Evolutionary conservation across 2,797 vertebrate genomes (phyloP).

Genomic region (Poeciliopsis presidionis): DNA sequence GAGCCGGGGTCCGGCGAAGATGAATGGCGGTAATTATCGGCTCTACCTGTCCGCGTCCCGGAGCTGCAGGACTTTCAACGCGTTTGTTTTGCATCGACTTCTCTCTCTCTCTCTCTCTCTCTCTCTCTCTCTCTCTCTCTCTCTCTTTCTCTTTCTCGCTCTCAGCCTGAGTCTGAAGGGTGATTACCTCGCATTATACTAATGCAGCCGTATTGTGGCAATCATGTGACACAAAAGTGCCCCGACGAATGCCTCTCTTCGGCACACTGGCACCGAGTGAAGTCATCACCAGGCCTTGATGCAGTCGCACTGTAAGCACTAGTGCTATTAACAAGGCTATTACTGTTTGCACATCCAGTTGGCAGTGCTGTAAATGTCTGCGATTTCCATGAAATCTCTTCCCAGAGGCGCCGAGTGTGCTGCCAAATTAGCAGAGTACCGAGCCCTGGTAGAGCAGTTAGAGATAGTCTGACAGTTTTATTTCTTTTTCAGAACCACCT

Average conservation of each 20-base stretch:
- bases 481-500: conserved; percentile 25
- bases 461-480: conserved; percentile 39
- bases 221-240: conserved; percentile 35
- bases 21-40: conserved; percentile 81
- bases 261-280: conserved; percentile 35
- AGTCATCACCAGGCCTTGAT: conserved; percentile 43
- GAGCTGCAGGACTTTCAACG: conserved; percentile 39
- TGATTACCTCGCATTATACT: conserved; percentile 38
- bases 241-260: conserved; percentile 35
- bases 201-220: conserved; percentile 31
- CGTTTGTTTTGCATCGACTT: conserved; percentile 35
- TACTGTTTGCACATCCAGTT: conserved; percentile 60
- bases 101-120: conserved; percentile 18
- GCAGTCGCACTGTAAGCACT: conserved; percentile 22
- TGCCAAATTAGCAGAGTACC: conserved; percentile 68
- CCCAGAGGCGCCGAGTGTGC: conserved; percentile 58
- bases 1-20: conserved; percentile 77
- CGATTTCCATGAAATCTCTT: conserved; percentile 53
- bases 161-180: conserved; percentile 33
- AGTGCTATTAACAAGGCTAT: conserved; percentile 48
- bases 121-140: conserved; percentile 33
- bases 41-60: conserved; percentile 64
- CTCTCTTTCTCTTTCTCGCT: conserved; percentile 31
- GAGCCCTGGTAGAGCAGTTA: conserved; percentile 53
- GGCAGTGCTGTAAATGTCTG: conserved; percentile 59